Percentiles rank a stretch among this genome's conserved stretches.
These are phyloP conservation scores for Mallotus villosus DNA, from an alignment of 2,797 vertebrate species.

Conservation along the genomic window DNA sequence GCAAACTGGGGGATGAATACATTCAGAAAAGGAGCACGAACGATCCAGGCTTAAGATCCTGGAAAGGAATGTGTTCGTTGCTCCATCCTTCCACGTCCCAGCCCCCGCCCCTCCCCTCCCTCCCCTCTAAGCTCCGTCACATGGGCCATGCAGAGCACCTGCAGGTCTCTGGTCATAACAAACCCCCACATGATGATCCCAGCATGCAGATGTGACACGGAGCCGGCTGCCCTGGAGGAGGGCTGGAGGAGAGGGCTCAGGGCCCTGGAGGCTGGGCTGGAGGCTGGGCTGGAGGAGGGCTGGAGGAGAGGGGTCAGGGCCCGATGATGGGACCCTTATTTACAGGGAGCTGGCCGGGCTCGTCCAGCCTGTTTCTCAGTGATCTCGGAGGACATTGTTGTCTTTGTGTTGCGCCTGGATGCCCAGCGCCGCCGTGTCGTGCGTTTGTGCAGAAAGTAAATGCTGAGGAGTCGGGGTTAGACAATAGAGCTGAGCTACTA, in stretches of 20 bases:
- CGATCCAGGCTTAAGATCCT: slow-evolving; percentile 53
- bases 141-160: slow-evolving; percentile 62
- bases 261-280: not conserved
- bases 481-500: slow-evolving; percentile 79
- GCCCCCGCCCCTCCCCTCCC: slow-evolving; percentile 48
- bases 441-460: slow-evolving; percentile 75
- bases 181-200: slow-evolving; percentile 42
- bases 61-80: slow-evolving; percentile 70
- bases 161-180: slow-evolving; percentile 60
- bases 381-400: slow-evolving; percentile 76
- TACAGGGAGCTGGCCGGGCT: slow-evolving; percentile 52
- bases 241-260: slow-evolving; percentile 33
- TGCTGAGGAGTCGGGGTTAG: slow-evolving; percentile 68
- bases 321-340: slow-evolving; percentile 60
- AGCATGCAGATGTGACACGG: slow-evolving; percentile 67
- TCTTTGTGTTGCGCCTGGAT: slow-evolving; percentile 72
- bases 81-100: slow-evolving; percentile 65
- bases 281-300: slow-evolving; percentile 50
- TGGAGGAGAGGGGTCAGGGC: slow-evolving; percentile 47
- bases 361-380: slow-evolving; percentile 62
- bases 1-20: slow-evolving; percentile 49
- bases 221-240: slow-evolving; percentile 46
- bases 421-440: slow-evolving; percentile 70
- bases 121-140: slow-evolving; percentile 73
- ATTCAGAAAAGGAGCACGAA: slow-evolving; percentile 27